Conservation (phyloP, 2,797 vertebrate genomes). For the Girardinus metallicus region DNA sequence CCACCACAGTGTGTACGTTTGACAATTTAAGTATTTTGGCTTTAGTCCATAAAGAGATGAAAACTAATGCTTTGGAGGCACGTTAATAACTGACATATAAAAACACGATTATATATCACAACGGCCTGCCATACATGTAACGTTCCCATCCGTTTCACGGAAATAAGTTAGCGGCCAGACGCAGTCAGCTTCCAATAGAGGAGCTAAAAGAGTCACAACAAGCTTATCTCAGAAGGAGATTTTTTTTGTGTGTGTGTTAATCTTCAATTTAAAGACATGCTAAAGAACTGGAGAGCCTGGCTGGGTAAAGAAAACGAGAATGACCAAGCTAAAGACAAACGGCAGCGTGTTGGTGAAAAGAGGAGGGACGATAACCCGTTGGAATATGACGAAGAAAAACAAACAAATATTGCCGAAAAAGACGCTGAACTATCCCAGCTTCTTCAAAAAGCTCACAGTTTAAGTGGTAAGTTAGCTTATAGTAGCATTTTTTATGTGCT, state of each 20-base stretch:
- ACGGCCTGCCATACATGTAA: not conserved
- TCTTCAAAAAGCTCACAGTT: constrained; percentile 47
- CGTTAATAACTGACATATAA: not conserved
- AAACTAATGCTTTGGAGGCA: no score
- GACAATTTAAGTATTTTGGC: no score
- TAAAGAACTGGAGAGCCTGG: constrained; percentile 64
- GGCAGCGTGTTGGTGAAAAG: constrained; percentile 28
- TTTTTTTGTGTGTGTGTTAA: no score
- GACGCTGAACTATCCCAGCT: constrained; percentile 6
- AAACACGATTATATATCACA: not conserved
- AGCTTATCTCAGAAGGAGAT: no score
- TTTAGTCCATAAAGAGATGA: no score
- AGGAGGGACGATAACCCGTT: no score
- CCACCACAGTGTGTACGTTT: no score
- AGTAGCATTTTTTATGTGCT: not conserved
- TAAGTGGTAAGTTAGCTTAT: constrained; percentile 56
- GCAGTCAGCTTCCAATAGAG: not conserved
- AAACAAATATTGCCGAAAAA: not conserved
- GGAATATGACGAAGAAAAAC: not conserved
- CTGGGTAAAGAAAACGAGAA: constrained; percentile 55
- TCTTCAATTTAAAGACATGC: constrained; percentile 47
- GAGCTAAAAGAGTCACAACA: not conserved
- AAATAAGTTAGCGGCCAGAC: not conserved
- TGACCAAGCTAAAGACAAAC: constrained; percentile 19
- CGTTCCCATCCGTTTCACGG: not conserved